Evolutionary conservation across 2,888 invertebrate species (phyloP).

Genomic region (Arge pagana): DNA sequence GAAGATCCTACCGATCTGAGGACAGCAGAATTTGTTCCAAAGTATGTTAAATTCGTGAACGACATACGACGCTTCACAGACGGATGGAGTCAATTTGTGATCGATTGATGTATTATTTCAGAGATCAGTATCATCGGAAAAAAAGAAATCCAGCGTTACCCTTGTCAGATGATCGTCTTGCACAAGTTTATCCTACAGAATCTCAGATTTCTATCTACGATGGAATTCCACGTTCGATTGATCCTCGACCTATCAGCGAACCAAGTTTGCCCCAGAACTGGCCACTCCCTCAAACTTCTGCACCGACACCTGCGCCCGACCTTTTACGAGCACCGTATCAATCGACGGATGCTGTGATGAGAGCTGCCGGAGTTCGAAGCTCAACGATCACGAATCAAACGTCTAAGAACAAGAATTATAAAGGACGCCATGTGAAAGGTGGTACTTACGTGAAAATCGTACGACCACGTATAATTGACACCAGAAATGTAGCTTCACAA

Average conservation of each 20-base stretch:
- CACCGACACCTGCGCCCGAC: conserved; percentile 1
- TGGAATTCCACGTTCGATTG: conserved; percentile 40
- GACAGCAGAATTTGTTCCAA: conserved; percentile 42
- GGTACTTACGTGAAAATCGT: conserved; percentile 36
- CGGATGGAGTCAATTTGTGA: not conserved
- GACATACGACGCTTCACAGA: not conserved
- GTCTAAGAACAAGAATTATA: conserved; percentile 46
- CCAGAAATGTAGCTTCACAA: conserved; percentile 36
- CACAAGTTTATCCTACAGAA: conserved; percentile 41
- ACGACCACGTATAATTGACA: conserved; percentile 45
- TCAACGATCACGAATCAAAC: not conserved
- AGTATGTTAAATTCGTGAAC: conserved; percentile 32
- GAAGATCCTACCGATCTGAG: conserved; percentile 38
- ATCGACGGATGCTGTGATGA: conserved; percentile 31
- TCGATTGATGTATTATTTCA: not conserved
- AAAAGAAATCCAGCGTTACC: conserved; percentile 45
- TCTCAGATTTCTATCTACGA: conserved; percentile 40
- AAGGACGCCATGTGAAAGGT: conserved; percentile 37
- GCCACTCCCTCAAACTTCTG: conserved; percentile 10
- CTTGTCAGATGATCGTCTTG: conserved; percentile 40
- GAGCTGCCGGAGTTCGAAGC: conserved; percentile 5
- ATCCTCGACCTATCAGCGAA: conserved; percentile 39
- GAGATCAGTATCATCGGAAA: conserved; percentile 45
- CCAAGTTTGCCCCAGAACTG: conserved; percentile 37
- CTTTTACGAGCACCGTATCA: conserved; percentile 35